Base-by-base conservation (phyloP, 35 echinoderm and acorn worm species). In the Ophioderma brevispina region DNA sequence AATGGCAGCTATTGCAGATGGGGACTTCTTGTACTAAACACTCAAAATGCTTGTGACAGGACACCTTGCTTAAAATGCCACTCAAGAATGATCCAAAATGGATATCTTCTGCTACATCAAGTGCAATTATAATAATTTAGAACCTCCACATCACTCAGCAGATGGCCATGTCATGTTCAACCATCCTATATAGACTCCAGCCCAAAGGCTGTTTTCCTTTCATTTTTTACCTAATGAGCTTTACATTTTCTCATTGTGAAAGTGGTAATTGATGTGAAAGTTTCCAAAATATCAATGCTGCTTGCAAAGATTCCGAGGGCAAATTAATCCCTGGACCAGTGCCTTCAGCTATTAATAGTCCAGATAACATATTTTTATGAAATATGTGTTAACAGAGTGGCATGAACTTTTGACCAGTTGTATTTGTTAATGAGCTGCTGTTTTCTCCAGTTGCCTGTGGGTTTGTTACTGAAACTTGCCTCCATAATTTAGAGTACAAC, bases 201-300 rank as follows among this genome's bases (percentile, higher is more conserved):
- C 59, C 59, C 59, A 15, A 25, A 15, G 59, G 59, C 15, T 70
- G 59, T 70, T 70, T 70, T 70, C 17, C 59, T 70, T 70, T 70
- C 59, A 70, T 70, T 70, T 46, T 70, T 70, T 25, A 70, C 59
- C 59, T 70, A 70, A 70, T 70, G 59, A 70, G 59, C 59, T 70
- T 70, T 25, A 25, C 59, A 6, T 15, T 13, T 25, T 70, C n/a
- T 70, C 23, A 70, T 70, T 25, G n/a, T 3, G n/a, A 18, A 70
- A 70, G 59, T 70, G 59, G n/a, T 70, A 70, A 70, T 70, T 70
- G 59, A 70, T 25, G 59, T 70, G 15, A 18, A 52, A 30, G 59
- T 70, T 70, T 6, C 59, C 28, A 70, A 70, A 70, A 8, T 15
- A 3, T 2, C 10, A 25, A 13, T 46, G 41, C 4, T 46, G 41